These are phyloP conservation scores for Hetaerina americana DNA, from an alignment of 1,140 invertebrate genomes.

Conservation along the genomic window DNA sequence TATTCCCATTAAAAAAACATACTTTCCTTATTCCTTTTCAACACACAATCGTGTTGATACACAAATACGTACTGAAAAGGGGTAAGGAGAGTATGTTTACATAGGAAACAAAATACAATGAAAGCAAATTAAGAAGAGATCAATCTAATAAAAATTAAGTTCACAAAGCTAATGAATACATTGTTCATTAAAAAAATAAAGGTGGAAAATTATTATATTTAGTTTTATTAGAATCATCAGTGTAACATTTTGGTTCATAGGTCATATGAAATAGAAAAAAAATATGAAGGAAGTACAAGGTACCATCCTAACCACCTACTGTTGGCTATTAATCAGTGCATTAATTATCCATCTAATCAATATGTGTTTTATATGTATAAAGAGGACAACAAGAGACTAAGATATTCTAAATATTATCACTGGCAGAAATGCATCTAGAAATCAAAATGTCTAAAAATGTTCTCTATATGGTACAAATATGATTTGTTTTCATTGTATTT, in stretches of 20 bases:
- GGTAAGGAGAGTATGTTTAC: no score
- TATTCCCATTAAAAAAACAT: no score
- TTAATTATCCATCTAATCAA: background rate
- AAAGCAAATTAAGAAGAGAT: no score
- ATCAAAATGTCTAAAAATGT: background rate
- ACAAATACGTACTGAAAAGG: no score
- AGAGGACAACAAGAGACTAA: background rate
- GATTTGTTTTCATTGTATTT: background rate
- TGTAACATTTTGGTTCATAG: background rate
- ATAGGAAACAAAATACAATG: no score
- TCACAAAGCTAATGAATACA: no score
- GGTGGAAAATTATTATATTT: background rate
- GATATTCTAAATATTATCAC: background rate
- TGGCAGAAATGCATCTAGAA: background rate
- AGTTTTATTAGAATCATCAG: background rate
- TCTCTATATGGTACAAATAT: background rate
- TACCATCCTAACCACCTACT: background rate
- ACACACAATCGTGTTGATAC: no score
- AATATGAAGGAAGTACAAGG: background rate
- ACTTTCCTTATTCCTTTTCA: no score
- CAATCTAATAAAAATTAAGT: no score
- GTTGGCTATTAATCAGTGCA: background rate
- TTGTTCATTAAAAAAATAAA: no score
- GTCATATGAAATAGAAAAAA: background rate
- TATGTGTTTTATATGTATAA: background rate